These are phyloP conservation scores for Anolis carolinensis DNA, from an alignment of 2,113 vertebrate genomes.

Conservation along the genomic window DNA sequence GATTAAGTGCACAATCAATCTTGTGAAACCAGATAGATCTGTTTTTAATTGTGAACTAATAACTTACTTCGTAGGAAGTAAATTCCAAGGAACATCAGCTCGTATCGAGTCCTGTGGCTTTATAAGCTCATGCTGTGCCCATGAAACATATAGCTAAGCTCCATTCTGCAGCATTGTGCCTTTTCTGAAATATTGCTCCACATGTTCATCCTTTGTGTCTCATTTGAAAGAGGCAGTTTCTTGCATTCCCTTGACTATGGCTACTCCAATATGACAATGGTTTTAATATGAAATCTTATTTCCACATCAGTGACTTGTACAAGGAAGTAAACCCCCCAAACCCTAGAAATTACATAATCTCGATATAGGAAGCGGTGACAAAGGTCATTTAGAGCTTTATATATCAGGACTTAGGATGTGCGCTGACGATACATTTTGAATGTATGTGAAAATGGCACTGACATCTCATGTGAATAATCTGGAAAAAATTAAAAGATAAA, in stretches of 20 bases:
- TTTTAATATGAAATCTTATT: not conserved
- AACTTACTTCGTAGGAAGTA: slow-evolving; percentile 36
- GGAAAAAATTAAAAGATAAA: not conserved
- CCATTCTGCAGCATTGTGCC: not conserved
- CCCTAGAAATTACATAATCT: not conserved
- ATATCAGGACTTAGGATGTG: too few relatives aligned
- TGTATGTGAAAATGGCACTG: too few relatives aligned
- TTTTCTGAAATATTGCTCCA: not conserved
- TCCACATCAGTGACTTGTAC: not conserved
- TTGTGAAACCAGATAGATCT: slow-evolving; percentile 57
- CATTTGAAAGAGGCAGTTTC: not conserved
- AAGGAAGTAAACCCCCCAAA: not conserved
- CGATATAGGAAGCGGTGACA: too few relatives aligned
- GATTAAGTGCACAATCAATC: slow-evolving; percentile 60
- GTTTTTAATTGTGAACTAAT: slow-evolving; percentile 57
- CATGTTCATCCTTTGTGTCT: not conserved
- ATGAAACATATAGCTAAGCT: slow-evolving; percentile 6
- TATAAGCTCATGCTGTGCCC: slow-evolving; percentile 14
- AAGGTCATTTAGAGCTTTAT: too few relatives aligned
- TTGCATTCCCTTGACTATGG: not conserved
- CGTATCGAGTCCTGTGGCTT: slow-evolving; percentile 20
- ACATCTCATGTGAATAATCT: not conserved
- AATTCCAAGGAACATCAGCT: slow-evolving; percentile 29
- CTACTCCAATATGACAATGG: not conserved
- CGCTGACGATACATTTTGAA: too few relatives aligned